Evolutionary conservation across 1,140 invertebrate genomes (phyloP), one percentile per base, ranked within the genome.

Genomic region (Drosophila rufa): DNA sequence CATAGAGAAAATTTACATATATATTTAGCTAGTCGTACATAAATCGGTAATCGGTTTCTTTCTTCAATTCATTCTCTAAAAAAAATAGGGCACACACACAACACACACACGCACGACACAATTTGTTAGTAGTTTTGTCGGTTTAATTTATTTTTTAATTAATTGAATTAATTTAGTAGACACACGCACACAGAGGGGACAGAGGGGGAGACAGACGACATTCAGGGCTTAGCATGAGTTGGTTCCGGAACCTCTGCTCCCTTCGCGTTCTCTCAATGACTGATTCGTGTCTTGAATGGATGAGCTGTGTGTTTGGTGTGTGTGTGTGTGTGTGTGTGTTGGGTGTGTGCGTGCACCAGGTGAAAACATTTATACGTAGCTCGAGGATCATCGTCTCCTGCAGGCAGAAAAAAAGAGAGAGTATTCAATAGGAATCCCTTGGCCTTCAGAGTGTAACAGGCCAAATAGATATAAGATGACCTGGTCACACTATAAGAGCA

Each of bases 21-120:
- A 85, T 82, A 78, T 75, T 81, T 86, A 67, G 64, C 82, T 87
- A 87, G 48, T 82, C 59, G 75, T 82, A 86, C 66, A 87, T 79
- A 71, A 76, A 86, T 82, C 42, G 71, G 25, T 75, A 42, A 43
- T 51, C 47, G 22, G 22, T 73, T 60, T 73, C 45, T 6, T 47
- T 64, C 42, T 56, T 67, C n/a, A 61, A 51, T 45, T 61, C 38
- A 69, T 51, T 69, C 61, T 51, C 61, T 69, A 66, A 66, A 76
- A 48, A 71, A 17, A 8, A 66, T 74, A 48, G 27, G 38, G 66
- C 60, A 80, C 19, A 48, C 33, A 50, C 58, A 42, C 33, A 36
- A 36, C 47, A 48, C 60, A 33, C 42, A 15, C 43, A 42, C 30
- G 27, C 22, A 48, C 71, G 38, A 53, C 42, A 65, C 17, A 62